phyloP scores from a whole-genome alignment of 2,888 invertebrate genomes.

The Nomada fabriciana region DNA sequence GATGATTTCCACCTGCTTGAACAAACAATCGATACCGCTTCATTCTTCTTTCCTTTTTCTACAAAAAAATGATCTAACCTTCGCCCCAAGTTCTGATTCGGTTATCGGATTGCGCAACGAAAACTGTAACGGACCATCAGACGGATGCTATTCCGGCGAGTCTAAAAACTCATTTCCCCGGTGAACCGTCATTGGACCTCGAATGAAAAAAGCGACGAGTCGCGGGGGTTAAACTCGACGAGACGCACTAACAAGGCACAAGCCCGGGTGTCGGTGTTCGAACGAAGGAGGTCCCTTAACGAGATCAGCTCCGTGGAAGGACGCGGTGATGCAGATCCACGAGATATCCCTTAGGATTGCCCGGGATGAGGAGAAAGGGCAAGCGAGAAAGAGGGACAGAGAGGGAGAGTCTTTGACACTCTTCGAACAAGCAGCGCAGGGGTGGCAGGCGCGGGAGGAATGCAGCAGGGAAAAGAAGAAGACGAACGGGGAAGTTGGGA shows the following conservation, averaged over 20 bases:
- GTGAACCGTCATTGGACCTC: constrained; percentile 30
- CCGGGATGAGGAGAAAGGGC: background rate
- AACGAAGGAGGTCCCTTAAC: constrained; percentile 71
- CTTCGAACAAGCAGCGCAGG: constrained; percentile 23
- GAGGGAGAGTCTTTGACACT: constrained; percentile 63
- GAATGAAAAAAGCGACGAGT: constrained; percentile 45
- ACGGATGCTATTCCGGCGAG: background rate
- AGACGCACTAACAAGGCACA: constrained; percentile 71
- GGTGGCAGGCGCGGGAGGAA: background rate
- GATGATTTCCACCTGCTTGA: background rate
- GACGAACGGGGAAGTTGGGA: constrained; percentile 30
- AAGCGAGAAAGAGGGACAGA: background rate
- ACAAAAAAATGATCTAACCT: background rate
- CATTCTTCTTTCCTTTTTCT: background rate
- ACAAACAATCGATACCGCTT: background rate
- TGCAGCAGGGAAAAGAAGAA: constrained; percentile 18
- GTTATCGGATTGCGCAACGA: background rate
- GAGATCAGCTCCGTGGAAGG: constrained; percentile 71
- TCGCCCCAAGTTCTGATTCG: background rate
- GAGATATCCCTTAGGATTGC: constrained; percentile 68
- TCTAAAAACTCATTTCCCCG: constrained; percentile 46
- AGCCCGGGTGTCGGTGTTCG: constrained; percentile 54
- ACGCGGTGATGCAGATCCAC: constrained; percentile 70
- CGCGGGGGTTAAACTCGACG: constrained; percentile 56
- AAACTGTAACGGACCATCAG: constrained; percentile 23